Percentiles rank a stretch among this genome's conserved stretches.
Conservation (phyloP, 2,113 vertebrate species). For the Peucedramus taeniatus region DNA sequence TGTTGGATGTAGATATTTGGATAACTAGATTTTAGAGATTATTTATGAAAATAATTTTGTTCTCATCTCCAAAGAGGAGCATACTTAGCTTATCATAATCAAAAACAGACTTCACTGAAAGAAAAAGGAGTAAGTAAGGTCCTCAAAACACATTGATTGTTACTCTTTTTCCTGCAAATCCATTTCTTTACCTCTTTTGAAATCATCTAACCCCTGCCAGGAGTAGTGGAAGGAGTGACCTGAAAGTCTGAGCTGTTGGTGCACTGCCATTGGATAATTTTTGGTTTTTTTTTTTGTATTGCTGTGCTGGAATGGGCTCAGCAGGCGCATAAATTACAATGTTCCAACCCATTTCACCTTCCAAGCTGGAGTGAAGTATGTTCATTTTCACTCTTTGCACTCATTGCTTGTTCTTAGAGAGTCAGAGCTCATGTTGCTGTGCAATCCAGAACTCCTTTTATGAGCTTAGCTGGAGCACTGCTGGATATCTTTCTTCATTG, state of each 20-base stretch:
- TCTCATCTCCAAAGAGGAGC: neutral
- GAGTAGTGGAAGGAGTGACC: neutral
- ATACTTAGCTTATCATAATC: neutral
- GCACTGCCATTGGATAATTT: neutral
- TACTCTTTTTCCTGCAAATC: neutral
- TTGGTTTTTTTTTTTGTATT: neutral
- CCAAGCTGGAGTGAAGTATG: neutral
- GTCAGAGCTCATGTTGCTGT: neutral
- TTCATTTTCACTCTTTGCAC: conserved; percentile 16
- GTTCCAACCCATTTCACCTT: conserved; percentile 24
- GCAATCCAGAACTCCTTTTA: conserved; percentile 8
- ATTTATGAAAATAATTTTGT: neutral
- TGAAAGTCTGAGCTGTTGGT: neutral
- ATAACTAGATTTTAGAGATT: neutral
- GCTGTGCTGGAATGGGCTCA: neutral
- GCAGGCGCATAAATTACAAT: neutral
- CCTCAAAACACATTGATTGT: neutral
- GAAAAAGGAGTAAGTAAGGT: neutral
- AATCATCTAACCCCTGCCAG: neutral
- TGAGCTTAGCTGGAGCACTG: neutral
- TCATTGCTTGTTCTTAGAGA: neutral
- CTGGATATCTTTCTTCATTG: neutral
- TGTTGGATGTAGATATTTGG: neutral
- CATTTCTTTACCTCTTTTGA: neutral
- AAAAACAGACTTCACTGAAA: neutral